Evolutionary conservation across 2,797 vertebrate genomes (phyloP), one percentile per base, ranked within the genome.

Genomic region (Sarcoramphus papa): DNA sequence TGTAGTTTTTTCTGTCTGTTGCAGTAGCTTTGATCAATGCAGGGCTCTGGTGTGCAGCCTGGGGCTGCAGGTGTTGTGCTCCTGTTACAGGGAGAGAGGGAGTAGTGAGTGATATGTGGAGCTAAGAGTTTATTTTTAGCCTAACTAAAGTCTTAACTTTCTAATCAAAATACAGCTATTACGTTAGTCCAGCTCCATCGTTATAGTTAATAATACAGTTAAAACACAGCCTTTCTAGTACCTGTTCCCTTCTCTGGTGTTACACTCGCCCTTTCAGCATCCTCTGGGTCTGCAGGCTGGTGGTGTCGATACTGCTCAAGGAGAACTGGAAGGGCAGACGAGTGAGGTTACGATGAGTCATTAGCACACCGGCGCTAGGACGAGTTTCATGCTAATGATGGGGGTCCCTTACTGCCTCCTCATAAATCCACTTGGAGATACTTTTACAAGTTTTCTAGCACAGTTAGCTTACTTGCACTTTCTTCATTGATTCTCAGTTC

Each of bases 301-400:
- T 23, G 33, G 47, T 54, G 14, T 11, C 4, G 1, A 0, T 51
- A 3, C 19, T 65, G 74, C 33, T 70, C 35, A 18, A 15, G n/a
- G 27, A 70, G 28, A 62, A 1, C 6, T 19, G 33, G 9, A 67
- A 24, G 35, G n/a, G 14, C 56, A 81, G 31, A 27, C 14, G 7
- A 17, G 3, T 51, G 70, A 85, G n/a, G 45, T 48, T 48, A 33
- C 0, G 0, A 2, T 19, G 33, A 28, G 22, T 33, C 40, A 12
- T 72, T 59, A 25, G 24, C 35, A 40, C 8, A 3, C 2, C 43
- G 70, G 12, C 21, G 7, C 31, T 64, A 53, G 31, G 41, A 79
- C 0, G 0, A 62, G 22, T 45, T 45, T 22, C 37, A 6, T 48
- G 45, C 22, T 56, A 12, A 31, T 1, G 0, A 3, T 51, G 62